Percentiles rank a stretch among this genome's conserved stretches.
Conservation (phyloP, 2,888 invertebrate species). For the Melieria picta region DNA sequence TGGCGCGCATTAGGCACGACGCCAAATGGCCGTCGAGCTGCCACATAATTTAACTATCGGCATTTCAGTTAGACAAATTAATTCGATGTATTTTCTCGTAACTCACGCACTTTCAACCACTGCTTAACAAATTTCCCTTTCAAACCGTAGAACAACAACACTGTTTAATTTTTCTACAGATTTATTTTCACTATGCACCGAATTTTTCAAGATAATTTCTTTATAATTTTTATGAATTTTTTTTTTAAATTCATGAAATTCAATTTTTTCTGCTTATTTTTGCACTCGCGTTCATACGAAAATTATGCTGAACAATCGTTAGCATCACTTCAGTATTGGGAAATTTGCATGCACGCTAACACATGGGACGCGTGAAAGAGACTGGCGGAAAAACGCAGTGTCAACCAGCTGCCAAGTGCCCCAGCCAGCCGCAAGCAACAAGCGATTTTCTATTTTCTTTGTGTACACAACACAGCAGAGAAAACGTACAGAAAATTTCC, state of each 20-base stretch:
- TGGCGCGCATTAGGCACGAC: too few relatives aligned
- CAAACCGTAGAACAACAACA: too few relatives aligned
- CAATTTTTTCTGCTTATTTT: not conserved
- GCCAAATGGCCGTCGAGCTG: too few relatives aligned
- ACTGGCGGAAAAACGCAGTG: conserved; percentile 6
- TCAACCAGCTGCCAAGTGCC: not conserved
- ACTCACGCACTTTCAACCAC: too few relatives aligned
- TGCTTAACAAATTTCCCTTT: too few relatives aligned
- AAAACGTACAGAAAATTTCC: too few relatives aligned
- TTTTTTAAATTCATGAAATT: not conserved
- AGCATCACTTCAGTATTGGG: too few relatives aligned
- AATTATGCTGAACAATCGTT: not conserved
- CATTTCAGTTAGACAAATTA: too few relatives aligned
- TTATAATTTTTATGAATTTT: not conserved
- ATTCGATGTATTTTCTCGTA: too few relatives aligned
- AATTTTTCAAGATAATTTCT: not conserved
- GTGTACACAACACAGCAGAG: too few relatives aligned
- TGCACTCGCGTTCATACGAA: too few relatives aligned
- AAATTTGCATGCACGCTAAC: not conserved
- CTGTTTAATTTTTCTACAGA: not conserved
- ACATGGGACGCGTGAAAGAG: conserved; percentile 13
- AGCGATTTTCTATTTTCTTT: conserved; percentile 16
- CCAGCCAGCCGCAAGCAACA: conserved; percentile 1
- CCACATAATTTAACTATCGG: too few relatives aligned
- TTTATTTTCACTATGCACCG: not conserved